Evolutionary conservation across 2,888 invertebrate species (phyloP).

Genomic region (Brachyptera risi): DNA sequence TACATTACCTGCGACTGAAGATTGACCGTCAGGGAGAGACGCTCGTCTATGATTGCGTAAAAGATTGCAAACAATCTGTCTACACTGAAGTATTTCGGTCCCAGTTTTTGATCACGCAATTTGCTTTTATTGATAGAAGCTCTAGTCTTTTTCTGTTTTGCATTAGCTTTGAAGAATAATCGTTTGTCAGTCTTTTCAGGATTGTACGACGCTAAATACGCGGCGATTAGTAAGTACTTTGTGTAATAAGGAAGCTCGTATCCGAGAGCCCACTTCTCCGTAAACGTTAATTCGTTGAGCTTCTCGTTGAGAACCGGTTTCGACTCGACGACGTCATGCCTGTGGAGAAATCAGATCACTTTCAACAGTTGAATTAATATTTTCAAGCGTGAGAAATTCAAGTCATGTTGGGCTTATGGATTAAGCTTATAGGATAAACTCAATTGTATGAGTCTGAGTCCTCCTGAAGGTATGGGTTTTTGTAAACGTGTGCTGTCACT

Average conservation of each 20-base stretch:
- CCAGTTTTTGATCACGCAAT: conserved; percentile 62
- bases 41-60: conserved; percentile 80
- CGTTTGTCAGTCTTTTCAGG: conserved; percentile 83
- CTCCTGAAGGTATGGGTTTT: too few relatives aligned
- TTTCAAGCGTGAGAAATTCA: too few relatives aligned
- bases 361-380: too few relatives aligned
- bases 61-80: conserved; percentile 84
- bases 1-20: conserved; percentile 67
- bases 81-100: conserved; percentile 78
- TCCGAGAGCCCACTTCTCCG: conserved; percentile 43
- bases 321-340: too few relatives aligned
- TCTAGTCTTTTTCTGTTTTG: conserved; percentile 51
- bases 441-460: too few relatives aligned
- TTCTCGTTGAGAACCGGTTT: too few relatives aligned
- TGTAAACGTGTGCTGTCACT: too few relatives aligned
- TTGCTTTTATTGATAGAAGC: conserved; percentile 35
- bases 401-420: too few relatives aligned
- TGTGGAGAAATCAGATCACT: too few relatives aligned
- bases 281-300: background rate
- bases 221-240: conserved; percentile 84
- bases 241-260: conserved; percentile 80
- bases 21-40: conserved; percentile 79
- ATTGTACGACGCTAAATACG: conserved; percentile 90
- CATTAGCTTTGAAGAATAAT: conserved; percentile 76
- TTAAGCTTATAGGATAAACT: too few relatives aligned